A percentile compares a stretch with the other conserved stretches of the same genome.
phyloP scores from a whole-genome alignment of 2,113 vertebrate species.

The Calypte anna region DNA sequence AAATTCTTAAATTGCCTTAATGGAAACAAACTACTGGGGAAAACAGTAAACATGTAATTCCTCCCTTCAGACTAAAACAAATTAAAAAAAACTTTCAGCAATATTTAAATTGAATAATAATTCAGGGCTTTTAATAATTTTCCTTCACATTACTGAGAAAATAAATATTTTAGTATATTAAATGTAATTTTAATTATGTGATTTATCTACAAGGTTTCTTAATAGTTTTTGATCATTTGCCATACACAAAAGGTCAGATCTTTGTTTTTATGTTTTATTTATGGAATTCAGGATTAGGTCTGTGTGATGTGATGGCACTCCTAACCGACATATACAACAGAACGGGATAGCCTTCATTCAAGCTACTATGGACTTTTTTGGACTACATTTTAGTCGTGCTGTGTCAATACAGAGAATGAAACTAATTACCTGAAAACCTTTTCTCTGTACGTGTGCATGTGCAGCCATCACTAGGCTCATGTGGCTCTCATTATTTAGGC shows the following conservation, averaged over 20 bases:
- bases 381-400: not conserved
- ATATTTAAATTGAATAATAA: not conserved
- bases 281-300: not conserved
- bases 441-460: not conserved
- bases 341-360: not conserved
- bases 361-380: not conserved
- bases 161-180: constrained; percentile 21
- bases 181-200: constrained; percentile 6
- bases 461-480: not conserved
- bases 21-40: not conserved
- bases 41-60: not conserved
- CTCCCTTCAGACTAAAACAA: not conserved
- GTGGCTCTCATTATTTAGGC: not conserved
- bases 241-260: not conserved
- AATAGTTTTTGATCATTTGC: not conserved
- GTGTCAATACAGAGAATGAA: not conserved
- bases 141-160: not conserved
- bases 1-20: not conserved
- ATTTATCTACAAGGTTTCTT: constrained; percentile 20
- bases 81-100: not conserved
- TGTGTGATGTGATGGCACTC: not conserved
- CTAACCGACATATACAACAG: not conserved
- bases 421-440: not conserved
- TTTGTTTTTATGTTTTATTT: not conserved
- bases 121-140: not conserved